Conservation (phyloP, 2,797 vertebrate genomes). For the Rhinatrema bivittatum region DNA sequence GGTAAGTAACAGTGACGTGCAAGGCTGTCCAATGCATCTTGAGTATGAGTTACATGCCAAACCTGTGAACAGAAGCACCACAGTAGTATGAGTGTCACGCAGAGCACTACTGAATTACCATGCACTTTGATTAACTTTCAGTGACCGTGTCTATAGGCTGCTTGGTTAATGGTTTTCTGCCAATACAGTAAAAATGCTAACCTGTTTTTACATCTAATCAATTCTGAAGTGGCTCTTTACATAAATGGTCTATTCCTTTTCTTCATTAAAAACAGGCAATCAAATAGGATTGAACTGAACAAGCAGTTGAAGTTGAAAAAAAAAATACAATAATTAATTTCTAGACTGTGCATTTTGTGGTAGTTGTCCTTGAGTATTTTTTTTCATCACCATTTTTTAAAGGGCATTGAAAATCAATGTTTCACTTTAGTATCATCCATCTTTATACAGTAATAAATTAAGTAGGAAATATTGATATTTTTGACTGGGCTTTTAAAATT, state of each 20-base stretch:
- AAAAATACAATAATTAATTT: slow-evolving; percentile 48
- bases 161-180: slow-evolving; percentile 58
- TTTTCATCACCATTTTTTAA: slow-evolving; percentile 52
- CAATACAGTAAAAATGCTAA: slow-evolving; percentile 64
- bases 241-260: slow-evolving; percentile 38
- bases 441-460: slow-evolving; percentile 98
- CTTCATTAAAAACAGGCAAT: slow-evolving; percentile 47
- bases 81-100: slow-evolving; percentile 30
- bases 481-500: slow-evolving; percentile 82
- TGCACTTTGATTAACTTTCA: slow-evolving; percentile 55
- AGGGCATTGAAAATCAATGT: slow-evolving; percentile 86
- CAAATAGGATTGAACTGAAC: slow-evolving; percentile 36
- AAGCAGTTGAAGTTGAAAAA: slow-evolving; percentile 19
- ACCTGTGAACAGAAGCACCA: background rate
- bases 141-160: slow-evolving; percentile 37
- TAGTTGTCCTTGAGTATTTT: slow-evolving; percentile 53
- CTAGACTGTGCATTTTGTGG: slow-evolving; percentile 36
- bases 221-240: slow-evolving; percentile 49
- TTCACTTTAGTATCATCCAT: slow-evolving; percentile 75
- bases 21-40: background rate
- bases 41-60: slow-evolving; percentile 12
- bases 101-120: slow-evolving; percentile 29
- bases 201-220: slow-evolving; percentile 54
- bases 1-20: too few species aligned
- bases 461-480: slow-evolving; percentile 85